Evolutionary conservation across 2,113 vertebrate species (phyloP).

Genomic region (Chitala chitala): DNA sequence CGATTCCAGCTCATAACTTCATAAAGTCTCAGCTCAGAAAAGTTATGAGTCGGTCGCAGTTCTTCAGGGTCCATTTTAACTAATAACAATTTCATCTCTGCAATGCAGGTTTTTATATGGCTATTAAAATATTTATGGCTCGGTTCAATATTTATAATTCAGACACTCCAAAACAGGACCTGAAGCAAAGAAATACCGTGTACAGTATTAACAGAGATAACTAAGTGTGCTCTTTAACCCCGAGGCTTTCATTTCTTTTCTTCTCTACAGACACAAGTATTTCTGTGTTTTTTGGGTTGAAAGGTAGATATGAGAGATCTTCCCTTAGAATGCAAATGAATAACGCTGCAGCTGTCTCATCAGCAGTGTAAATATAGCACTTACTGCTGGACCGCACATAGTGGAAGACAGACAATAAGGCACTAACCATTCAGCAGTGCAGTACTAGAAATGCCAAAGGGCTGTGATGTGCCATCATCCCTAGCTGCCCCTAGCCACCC

Average conservation of each 20-base stretch:
- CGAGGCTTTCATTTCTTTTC: not conserved
- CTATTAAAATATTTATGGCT: not conserved
- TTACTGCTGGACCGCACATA: not conserved
- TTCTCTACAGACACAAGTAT: not conserved
- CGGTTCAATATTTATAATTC: not conserved
- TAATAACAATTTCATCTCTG: not conserved
- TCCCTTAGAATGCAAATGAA: no score
- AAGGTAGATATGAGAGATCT: not conserved
- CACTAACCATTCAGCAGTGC: not conserved
- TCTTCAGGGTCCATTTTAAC: slow-evolving; percentile 4
- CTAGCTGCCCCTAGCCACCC: no score
- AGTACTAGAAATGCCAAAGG: not conserved
- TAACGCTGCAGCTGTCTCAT: not conserved
- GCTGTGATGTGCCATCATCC: not conserved
- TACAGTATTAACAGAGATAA: no score
- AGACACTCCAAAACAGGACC: not conserved
- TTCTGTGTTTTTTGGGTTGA: not conserved
- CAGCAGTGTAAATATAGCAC: not conserved
- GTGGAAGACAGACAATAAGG: not conserved
- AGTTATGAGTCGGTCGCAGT: not conserved
- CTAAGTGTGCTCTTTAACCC: not conserved
- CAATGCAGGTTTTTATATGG: not conserved
- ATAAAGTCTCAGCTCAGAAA: not conserved
- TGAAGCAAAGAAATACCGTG: no score
- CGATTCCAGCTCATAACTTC: not conserved